Percentiles rank a stretch among this genome's conserved stretches.
Conservation (phyloP, 2,113 vertebrate species). For the Anser cygnoides region DNA sequence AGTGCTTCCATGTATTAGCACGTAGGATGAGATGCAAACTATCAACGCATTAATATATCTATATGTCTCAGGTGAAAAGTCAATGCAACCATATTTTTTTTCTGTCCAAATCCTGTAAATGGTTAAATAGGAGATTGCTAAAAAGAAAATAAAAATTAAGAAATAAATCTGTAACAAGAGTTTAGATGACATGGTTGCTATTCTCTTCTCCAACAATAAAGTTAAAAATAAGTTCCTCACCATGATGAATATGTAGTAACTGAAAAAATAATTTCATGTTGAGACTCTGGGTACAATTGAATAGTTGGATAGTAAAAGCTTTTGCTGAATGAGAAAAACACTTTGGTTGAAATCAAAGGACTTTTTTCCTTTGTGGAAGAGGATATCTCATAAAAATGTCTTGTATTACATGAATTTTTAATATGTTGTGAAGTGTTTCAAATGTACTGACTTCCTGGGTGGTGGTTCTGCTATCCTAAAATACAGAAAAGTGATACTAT, state of each 20-base stretch:
- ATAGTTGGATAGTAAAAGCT: not conserved
- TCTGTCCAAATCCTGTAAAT: not conserved
- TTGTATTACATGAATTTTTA: not conserved
- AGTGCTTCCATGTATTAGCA: not conserved
- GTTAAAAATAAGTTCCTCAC: not conserved
- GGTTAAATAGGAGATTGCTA: not conserved
- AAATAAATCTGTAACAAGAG: not conserved
- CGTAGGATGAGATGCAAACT: not conserved
- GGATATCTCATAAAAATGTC: not conserved
- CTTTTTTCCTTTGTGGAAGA: not conserved
- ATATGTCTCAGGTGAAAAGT: not conserved
- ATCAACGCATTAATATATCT: not conserved
- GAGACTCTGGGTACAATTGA: not conserved
- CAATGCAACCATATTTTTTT: not conserved
- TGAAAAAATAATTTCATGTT: not conserved
- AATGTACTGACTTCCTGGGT: rapidly evolving
- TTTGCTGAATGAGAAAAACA: not conserved
- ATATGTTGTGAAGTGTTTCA: not conserved
- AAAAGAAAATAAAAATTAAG: too few species aligned
- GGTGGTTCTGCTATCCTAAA: not conserved
- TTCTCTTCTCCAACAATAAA: not conserved
- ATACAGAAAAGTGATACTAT: not conserved
- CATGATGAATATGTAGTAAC: not conserved
- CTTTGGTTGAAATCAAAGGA: not conserved
- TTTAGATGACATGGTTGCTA: not conserved